Conservation (phyloP, 2,888 invertebrate species). For the Leucophenga montana region DNA sequence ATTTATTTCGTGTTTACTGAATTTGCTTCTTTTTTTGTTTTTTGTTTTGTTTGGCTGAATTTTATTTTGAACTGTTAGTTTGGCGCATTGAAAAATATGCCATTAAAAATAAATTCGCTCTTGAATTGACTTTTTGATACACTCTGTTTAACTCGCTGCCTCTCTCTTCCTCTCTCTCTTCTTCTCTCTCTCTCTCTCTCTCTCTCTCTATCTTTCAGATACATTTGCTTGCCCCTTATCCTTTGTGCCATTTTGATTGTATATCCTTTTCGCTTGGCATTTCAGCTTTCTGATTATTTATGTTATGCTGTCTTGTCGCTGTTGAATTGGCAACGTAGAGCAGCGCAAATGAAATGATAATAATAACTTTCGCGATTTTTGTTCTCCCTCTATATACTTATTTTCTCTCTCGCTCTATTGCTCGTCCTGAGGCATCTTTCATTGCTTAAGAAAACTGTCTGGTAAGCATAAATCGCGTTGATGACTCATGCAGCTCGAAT, state of each 20-base stretch:
- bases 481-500: conserved; percentile 6
- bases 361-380: conserved; percentile 18
- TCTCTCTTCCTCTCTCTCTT: neutral
- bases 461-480: neutral
- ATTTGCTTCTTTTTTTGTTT: conserved; percentile 12
- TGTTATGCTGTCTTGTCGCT: neutral
- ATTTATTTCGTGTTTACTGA: conserved; percentile 2
- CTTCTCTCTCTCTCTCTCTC: neutral
- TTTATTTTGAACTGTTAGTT: conserved; percentile 14
- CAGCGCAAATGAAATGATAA: conserved; percentile 4
- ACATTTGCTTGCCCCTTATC: neutral
- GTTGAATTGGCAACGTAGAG: neutral
- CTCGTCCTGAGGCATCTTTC: no score
- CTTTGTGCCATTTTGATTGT: conserved; percentile 1
- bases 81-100: conserved; percentile 43
- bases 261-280: neutral
- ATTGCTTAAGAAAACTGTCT: no score
- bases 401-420: no score
- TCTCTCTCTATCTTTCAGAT: neutral
- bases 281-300: conserved; percentile 16
- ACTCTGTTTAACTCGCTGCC: conserved; percentile 38
- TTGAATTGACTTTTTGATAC: conserved; percentile 52
- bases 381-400: no score
- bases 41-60: conserved; percentile 11
- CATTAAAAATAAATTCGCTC: conserved; percentile 61